Base-by-base conservation (phyloP, 1,140 invertebrate genomes). In the Battus philenor region DNA sequence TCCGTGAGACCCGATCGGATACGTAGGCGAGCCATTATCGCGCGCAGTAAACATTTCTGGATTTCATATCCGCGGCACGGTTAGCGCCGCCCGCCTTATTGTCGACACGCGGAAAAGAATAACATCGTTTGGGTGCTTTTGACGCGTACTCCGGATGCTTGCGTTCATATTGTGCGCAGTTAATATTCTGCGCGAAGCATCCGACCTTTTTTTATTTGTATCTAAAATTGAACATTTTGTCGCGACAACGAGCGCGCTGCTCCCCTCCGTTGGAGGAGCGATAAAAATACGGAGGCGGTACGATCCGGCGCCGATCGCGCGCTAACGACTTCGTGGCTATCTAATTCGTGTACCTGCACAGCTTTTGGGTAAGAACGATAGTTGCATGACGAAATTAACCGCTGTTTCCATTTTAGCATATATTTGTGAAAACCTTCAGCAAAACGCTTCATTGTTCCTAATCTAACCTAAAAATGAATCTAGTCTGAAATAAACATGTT, bases 221-320 rank as follows among this genome's bases (percentile, higher is more conserved):
- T 82, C 78, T 78, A 82, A 85, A 85, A 82, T 85, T 82, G 78
- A 78, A 82, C 81, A 81, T 82, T 85, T 85, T 81, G 81, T 82
- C 71, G 77, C 68, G 69, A 75, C 74, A 74, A 79, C 72, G 78
- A 69, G 56, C 61, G 65, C 68, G 55, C 47, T 50, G 59, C 60
- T 72, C 70, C 65, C 73, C 67, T 68, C 57, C 59, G 54, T 36
- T 45, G 59, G 69, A 71, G 70, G 52, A 73, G 64, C 65, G 64
- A 81, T 81, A 80, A 81, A 84, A 78, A 75, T 77, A 69, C 59
- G 59, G 59, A 73, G 68, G 61, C 61, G 55, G 46, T 47, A 47
- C 43, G 47, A 52, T 57, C 46, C 45, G 57, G 50, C 54, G 54
- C 45, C 59, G 61, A 72, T 67, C 61, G 54, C 20, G 54, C 57